phyloP scores from a whole-genome alignment of 2,797 vertebrate species.

The Pangasius djambal region DNA sequence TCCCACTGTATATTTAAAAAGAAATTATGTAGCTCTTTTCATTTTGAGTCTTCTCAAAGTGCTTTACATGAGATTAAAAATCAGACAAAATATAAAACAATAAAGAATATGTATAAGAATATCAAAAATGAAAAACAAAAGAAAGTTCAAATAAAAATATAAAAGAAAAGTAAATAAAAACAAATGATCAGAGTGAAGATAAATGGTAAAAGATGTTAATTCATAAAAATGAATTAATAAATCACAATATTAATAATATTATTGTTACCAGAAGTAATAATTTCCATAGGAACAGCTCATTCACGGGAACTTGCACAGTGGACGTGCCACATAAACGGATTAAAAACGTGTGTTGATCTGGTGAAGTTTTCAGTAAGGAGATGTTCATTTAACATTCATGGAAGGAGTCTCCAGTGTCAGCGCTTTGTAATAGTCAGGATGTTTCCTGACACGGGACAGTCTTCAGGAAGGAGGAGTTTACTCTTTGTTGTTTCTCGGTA shows the following conservation, averaged over 20 bases:
- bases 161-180: neutral
- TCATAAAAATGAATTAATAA: neutral
- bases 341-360: no score
- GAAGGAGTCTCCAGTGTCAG: neutral
- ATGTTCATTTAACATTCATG: neutral
- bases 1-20: neutral
- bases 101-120: neutral
- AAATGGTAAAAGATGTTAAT: neutral
- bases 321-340: no score
- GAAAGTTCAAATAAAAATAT: neutral
- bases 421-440: neutral
- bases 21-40: neutral
- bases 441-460: neutral
- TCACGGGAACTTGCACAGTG: neutral
- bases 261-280: no score
- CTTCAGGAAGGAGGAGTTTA: neutral
- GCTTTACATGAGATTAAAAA: neutral
- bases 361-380: neutral
- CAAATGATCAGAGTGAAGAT: neutral
- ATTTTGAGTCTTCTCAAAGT: neutral
- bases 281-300: neutral
- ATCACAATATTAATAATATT: neutral
- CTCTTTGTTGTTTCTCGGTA: neutral
- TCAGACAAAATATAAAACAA: neutral
- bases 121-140: neutral